Evolutionary conservation across 2,888 invertebrate species (phyloP), one percentile per base, ranked within the genome.

Genomic region (Melitaea athalia): DNA sequence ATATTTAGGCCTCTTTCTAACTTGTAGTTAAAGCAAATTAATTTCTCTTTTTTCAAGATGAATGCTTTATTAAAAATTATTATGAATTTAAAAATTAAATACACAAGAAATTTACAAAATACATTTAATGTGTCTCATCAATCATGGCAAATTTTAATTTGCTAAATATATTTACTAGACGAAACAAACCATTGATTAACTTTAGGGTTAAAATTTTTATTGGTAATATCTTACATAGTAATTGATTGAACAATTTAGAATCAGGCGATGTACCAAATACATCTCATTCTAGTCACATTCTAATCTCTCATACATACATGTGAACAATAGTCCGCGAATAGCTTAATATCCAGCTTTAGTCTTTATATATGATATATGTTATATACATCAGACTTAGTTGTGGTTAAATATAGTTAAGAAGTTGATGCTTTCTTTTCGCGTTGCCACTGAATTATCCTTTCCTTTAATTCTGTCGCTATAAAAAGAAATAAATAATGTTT

Each of bases 381-480:
- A 90, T 90, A 85, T 91, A 92, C 91, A 91, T 92, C 90, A 92
- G 89, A 89, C 90, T 91, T 81, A 79, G 74, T 78, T 77, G 87
- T 88, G 84, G 86, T 80, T 81, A 73, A 78, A 79, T 76, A 79
- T 76, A 79, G 79, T 85, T 89, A 89, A 65, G 89, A 89, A 71
- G 92, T 84, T 63, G 92, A 82, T 64, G 86, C 81, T 81, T 94
- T 94, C 88, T 96, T 97, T 82, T 96, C 96, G 75, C 95, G 95
- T 84, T 97, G 97, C 98, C 98, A 98, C 79, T 95, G 94, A 77
- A 95, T 94, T 85, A 98, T 98, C 82, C 95, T 95, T 84, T 96
- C 95, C 89, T 97, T 98, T 73, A 98, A 92, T 81, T 98, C 98
- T 63, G 94, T 94, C 76, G 96, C 98, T 95, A 93, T 49, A 94